Evolutionary conservation across 2,888 invertebrate genomes (phyloP), one percentile per base, ranked within the genome.

Genomic region (Pediacus dermestoides): DNA sequence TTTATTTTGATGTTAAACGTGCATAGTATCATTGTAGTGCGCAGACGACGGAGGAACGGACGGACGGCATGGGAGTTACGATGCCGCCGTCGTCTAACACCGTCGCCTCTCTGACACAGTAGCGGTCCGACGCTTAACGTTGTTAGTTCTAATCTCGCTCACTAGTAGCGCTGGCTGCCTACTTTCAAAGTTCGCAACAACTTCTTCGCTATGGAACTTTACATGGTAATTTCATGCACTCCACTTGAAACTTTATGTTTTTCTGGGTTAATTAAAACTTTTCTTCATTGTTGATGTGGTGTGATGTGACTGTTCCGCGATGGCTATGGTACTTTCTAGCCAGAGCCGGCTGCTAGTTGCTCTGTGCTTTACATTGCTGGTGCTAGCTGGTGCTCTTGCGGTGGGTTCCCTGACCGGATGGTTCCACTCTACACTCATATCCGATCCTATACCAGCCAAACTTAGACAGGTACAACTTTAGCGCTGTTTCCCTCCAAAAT

Each of bases 301-400:
- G 37, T 42, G 44, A 50, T 49, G 45, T 49, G 47, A 40, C 42
- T 40, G 8, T 30, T 37, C 30, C 31, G 39, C 28, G 18, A 80
- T 80, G 80, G 80, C 80, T 51, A 78, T 80, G 76, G 80, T 81
- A 60, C 73, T 80, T 55, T 80, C 80, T 46, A 74, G 75, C 64
- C 78, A 78, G 76, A 72, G 75, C 72, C 67, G 75, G 48, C 63
- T 80, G 56, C 73, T 79, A 52, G 74, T 74, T 55, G 75, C 76
- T 50, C 69, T 79, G 57, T 70, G 70, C 55, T 72, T 79, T 52
- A 69, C 74, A 36, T 70, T 77, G 53, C 70, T 78, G 58, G 67
- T 76, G 50, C 64, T 77, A 53, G 76, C 77, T 34, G 71, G 74
- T 52, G 74, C 75, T 43, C 66, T 78, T 30, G 74, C 77, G 31